Evolutionary conservation across 2,888 invertebrate species (phyloP), one percentile per base, ranked within the genome.

Genomic region (Drosophila kambysellisi): DNA sequence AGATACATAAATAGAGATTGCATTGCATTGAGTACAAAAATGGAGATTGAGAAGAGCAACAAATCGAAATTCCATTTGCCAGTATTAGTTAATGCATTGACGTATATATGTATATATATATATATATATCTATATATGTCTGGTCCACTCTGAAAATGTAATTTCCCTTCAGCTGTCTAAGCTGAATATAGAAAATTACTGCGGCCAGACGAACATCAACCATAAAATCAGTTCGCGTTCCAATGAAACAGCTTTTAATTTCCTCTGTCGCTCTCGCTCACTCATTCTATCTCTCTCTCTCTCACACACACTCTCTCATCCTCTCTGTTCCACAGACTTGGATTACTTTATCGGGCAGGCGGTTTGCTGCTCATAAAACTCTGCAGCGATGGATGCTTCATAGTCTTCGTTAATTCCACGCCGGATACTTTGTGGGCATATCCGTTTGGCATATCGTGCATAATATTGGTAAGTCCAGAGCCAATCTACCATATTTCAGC

Each of bases 381-480:
- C 46, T 92, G 94, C 60, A 95, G 95, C 91, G 95, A 95, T 76
- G 94, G 94, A 51, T 94, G 95, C 78, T 96, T 96, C 82, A 94
- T 96, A 69, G 93, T 95, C 82, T 95, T 95, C 92, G 94, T 95
- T 77, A 96, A 96, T 91, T 94, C 94, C 63, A 93, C 94, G 63
- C 93, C 94, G 65, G 94, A 95, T 81, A 93, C 94, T 79, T 94
- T 94, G 88, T 94, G 94, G 91, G 94, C 95, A 87, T 95, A 95
- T 91, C 93, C 95, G 82, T 95, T 95, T 91, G 94, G 94, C 78
- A 92, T 94, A 75, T 92, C 94, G 71, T 94, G 95, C 81, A 94
- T 94, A 76, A 85, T 95, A 76, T 91, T 95, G 94, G 96, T 95
- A 93, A 95, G 94, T 94, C 72, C 54, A 33, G 30, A 37, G 68